Evolutionary conservation across 2,797 vertebrate species (phyloP).

Genomic region (Crypturellus tataupa): DNA sequence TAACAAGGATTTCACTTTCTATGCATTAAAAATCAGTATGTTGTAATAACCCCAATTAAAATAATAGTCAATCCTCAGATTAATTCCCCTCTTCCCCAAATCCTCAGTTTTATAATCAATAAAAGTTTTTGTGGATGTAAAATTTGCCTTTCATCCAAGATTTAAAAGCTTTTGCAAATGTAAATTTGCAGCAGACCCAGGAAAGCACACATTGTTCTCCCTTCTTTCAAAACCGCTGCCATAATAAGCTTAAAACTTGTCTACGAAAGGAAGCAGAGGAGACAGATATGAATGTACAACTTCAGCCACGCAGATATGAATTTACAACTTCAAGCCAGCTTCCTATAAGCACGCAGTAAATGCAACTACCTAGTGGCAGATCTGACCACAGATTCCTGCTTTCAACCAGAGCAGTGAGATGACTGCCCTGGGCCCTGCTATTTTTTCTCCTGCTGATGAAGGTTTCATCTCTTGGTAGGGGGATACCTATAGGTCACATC

Average conservation of each 20-base stretch:
- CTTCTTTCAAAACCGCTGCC: background rate
- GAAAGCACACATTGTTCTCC: background rate
- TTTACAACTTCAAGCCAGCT: background rate
- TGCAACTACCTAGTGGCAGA: accelerated
- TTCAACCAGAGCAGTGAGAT: background rate
- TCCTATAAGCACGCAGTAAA: background rate
- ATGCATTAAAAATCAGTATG: background rate
- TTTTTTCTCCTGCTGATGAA: accelerated
- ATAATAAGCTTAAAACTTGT: background rate
- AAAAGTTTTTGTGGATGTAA: background rate
- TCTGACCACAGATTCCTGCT: accelerated
- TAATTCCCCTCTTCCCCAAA: background rate
- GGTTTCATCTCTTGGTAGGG: accelerated
- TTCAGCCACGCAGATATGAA: background rate
- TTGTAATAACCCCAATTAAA: constrained; percentile 4
- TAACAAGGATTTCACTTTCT: constrained; percentile 23
- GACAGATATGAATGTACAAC: background rate
- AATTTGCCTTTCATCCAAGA: background rate
- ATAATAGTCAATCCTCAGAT: background rate
- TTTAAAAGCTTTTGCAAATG: background rate
- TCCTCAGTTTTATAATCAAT: background rate
- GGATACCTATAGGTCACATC: background rate
- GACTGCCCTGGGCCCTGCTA: background rate
- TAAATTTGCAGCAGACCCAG: background rate
- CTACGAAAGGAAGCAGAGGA: background rate